Evolutionary conservation across 2,888 invertebrate genomes (phyloP).

Genomic region (Hirtodrosophila confusa): DNA sequence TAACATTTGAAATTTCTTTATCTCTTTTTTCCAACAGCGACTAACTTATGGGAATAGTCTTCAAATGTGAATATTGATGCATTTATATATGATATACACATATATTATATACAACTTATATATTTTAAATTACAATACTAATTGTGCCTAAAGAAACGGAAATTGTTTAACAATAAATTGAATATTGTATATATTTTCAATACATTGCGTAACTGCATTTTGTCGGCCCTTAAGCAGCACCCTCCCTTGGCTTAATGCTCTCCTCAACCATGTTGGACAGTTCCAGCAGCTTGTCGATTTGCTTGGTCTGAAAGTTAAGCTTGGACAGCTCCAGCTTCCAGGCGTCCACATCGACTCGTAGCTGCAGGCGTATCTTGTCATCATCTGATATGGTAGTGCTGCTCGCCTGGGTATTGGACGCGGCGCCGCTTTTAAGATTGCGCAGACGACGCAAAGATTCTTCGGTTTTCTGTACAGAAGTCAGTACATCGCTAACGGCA

Average conservation of each 20-base stretch:
- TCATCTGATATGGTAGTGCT: constrained; percentile 89
- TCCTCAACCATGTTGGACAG: constrained; percentile 87
- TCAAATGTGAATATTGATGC: constrained; percentile 69
- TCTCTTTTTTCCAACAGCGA: constrained; percentile 67
- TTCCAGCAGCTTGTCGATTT: constrained; percentile 87
- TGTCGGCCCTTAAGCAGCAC: not conserved
- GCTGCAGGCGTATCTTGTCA: constrained; percentile 96
- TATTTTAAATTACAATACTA: constrained; percentile 48
- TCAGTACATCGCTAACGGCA: constrained; percentile 93
- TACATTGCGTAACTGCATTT: constrained; percentile 1
- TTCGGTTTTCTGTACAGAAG: constrained; percentile 97
- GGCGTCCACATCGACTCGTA: constrained; percentile 92
- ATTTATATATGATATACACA: constrained; percentile 61
- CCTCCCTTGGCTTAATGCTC: constrained; percentile 85
- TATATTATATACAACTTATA: constrained; percentile 54
- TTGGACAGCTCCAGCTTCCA: constrained; percentile 88
- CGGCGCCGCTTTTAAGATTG: constrained; percentile 89
- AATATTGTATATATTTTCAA: constrained; percentile 35
- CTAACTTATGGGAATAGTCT: constrained; percentile 45
- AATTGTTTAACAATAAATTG: constrained; percentile 61
- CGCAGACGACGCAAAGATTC: constrained; percentile 96
- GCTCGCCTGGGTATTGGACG: constrained; percentile 62
- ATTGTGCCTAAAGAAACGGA: constrained; percentile 68
- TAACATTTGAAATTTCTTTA: constrained; percentile 60
- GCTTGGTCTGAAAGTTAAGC: constrained; percentile 86